phyloP scores from a whole-genome alignment of 2,113 vertebrate genomes.

The Calyptommatus sinebrachiatus region DNA sequence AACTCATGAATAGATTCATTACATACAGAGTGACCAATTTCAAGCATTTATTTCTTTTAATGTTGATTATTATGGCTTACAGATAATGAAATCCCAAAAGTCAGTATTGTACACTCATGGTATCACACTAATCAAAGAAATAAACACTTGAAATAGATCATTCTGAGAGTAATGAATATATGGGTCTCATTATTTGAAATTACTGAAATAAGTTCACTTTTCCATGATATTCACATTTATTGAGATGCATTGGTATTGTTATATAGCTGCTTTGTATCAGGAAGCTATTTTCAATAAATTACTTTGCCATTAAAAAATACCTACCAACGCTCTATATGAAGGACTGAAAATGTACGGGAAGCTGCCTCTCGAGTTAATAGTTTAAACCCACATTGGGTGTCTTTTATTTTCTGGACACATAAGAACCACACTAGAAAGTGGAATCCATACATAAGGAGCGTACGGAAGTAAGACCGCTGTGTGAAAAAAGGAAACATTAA shows the following conservation, averaged over 20 bases:
- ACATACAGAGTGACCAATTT: too few relatives aligned
- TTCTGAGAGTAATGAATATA: too few relatives aligned
- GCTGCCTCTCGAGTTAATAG: conserved; percentile 92
- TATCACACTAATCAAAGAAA: too few relatives aligned
- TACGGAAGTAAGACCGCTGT: conserved; percentile 92
- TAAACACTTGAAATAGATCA: too few relatives aligned
- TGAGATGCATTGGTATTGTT: too few relatives aligned
- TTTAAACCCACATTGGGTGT: conserved; percentile 97
- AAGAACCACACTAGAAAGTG: conserved; percentile 98
- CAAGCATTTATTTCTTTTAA: too few relatives aligned
- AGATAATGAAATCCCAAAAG: too few relatives aligned
- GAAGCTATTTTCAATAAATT: neutral
- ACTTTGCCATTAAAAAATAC: conserved; percentile 18
- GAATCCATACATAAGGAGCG: conserved; percentile 94
- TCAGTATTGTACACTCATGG: too few relatives aligned
- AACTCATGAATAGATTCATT: too few relatives aligned
- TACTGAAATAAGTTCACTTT: too few relatives aligned
- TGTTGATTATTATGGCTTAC: too few relatives aligned
- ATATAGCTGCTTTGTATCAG: neutral
- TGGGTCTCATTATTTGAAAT: too few relatives aligned
- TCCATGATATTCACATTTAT: neutral
- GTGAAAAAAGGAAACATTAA: conserved; percentile 53
- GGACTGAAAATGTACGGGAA: conserved; percentile 82
- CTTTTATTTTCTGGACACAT: conserved; percentile 88
- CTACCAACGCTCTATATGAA: conserved; percentile 94